Conservation (phyloP, 1,140 invertebrate species). For the Hyphantria cunea region DNA sequence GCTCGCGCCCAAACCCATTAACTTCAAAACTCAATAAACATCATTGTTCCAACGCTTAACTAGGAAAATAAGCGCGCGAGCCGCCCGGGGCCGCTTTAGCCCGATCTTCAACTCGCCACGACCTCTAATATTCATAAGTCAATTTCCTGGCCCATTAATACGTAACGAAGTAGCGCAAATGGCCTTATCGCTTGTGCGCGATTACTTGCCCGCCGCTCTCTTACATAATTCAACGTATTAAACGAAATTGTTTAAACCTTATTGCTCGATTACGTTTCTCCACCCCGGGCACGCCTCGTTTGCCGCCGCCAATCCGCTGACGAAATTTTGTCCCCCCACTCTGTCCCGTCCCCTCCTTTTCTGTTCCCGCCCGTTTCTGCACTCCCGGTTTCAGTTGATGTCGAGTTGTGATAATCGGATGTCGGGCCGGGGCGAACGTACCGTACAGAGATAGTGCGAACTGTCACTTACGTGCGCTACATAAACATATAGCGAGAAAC, state of each 20-base stretch:
- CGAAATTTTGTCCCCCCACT: constrained; percentile 46
- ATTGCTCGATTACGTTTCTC: constrained; percentile 80
- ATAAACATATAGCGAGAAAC: background rate
- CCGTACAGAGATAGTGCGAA: constrained; percentile 35
- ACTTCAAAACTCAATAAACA: constrained; percentile 76
- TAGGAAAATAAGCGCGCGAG: constrained; percentile 72
- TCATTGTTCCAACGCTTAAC: constrained; percentile 76
- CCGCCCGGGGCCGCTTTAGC: constrained; percentile 74
- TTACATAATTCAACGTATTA: constrained; percentile 82
- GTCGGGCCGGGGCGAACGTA: constrained; percentile 48
- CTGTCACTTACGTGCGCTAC: constrained; percentile 34
- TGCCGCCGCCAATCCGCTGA: constrained; percentile 61
- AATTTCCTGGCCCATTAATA: constrained; percentile 82
- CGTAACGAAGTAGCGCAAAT: constrained; percentile 81
- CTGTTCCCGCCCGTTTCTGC: constrained; percentile 51
- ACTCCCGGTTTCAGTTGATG: constrained; percentile 46
- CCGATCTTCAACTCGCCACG: constrained; percentile 66
- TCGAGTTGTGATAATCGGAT: constrained; percentile 50
- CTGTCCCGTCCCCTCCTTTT: constrained; percentile 35
- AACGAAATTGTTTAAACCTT: constrained; percentile 82
- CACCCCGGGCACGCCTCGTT: constrained; percentile 73
- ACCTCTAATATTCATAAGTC: constrained; percentile 82
- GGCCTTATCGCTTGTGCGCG: constrained; percentile 81
- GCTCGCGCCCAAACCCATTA: constrained; percentile 66
- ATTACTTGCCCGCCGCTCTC: constrained; percentile 79